Base-by-base conservation (phyloP, 2,888 invertebrate genomes). In the Cantharis rustica region DNA sequence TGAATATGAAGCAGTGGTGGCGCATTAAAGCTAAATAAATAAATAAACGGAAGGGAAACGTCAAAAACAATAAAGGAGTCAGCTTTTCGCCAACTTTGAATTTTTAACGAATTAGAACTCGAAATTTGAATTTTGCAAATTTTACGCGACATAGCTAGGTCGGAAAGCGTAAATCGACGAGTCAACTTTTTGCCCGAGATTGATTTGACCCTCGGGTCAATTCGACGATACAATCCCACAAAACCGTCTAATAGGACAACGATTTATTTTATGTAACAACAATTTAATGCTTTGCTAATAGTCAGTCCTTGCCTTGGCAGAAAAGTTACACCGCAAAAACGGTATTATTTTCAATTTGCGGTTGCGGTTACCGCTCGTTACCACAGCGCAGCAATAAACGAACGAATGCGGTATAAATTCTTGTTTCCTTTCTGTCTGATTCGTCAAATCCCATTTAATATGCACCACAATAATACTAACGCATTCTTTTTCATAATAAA, bases 341-440 rank as follows among this genome's bases (percentile, higher is more conserved):
- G 83, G 80, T 85, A 85, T 86, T 85, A 86, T 84, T 86, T 85
- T 85, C 85, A 86, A 86, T 86, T 85, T 86, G 85, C 81, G 85
- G 85, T 76, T 75, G 82, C 79, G 81, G 82, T 80, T 80, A 77
- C 77, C 78, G 82, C 82, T 82, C 81, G 83, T 84, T 84, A 83
- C 81, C 77, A 75, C 79, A 81, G 82, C 81, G 82, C 79, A 80
- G 84, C 84, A 84, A 85, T 86, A 85, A 84, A 84, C 83, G 81
- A 81, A 76, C 74, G 74, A 72, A 77, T 73, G 79, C 63, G 79
- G 79, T 80, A 84, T 85, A 85, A 86, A 86, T 85, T 84, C 84
- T 83, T 77, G 83, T 84, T 81, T 81, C 66, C 68, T 69, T 70
- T 71, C 71, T 71, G 61, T 72, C 72, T 71, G 79, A 77, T 80